Conservation (phyloP, 2,888 invertebrate genomes). For the Melanargia galathea region DNA sequence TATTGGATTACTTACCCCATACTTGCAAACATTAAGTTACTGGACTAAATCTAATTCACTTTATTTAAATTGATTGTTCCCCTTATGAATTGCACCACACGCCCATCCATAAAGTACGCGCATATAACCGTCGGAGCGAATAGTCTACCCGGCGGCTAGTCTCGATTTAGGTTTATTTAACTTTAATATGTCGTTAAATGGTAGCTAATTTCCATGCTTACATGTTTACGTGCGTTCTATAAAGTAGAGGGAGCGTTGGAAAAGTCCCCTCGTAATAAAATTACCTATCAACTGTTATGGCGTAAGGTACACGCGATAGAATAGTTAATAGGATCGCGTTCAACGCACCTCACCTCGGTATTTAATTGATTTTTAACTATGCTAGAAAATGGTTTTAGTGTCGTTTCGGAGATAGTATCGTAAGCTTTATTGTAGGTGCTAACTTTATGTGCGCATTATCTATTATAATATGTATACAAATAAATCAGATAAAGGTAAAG, state of each 20-base stretch:
- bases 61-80: background rate
- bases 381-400: background rate
- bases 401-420: background rate
- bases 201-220: conserved; percentile 40
- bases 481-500: no score
- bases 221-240: conserved; percentile 33
- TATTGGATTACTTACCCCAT: no score
- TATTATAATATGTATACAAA: background rate
- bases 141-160: conserved; percentile 33
- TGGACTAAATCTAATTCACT: no score
- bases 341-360: conserved; percentile 1
- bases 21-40: no score
- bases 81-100: conserved; percentile 33
- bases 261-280: conserved; percentile 22
- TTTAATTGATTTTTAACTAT: conserved; percentile 21
- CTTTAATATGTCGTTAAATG: conserved; percentile 40
- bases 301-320: conserved; percentile 26
- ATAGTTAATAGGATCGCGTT: conserved; percentile 18
- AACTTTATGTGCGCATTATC: background rate
- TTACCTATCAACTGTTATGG: conserved; percentile 27
- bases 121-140: conserved; percentile 31
- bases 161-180: conserved; percentile 48
- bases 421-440: background rate
- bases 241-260: conserved; percentile 25
- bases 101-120: conserved; percentile 41